Percentiles rank a stretch among this genome's conserved stretches.
Evolutionary conservation across 2,797 vertebrate genomes (phyloP).

Genomic region (Clamator glandarius): DNA sequence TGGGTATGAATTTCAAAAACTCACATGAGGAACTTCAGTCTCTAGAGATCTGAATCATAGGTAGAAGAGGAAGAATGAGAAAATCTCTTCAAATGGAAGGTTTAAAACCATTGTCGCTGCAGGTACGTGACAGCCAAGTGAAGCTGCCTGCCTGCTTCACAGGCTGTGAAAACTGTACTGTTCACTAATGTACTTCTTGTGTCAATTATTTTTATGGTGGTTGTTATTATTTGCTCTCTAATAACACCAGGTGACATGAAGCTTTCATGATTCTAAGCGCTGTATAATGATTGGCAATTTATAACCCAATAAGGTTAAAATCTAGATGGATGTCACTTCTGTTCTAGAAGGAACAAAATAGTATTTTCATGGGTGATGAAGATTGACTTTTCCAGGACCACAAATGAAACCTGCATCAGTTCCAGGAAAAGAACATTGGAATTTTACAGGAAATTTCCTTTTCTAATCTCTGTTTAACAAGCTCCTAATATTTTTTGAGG

Average conservation of each 20-base stretch:
- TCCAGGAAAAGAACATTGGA: neutral
- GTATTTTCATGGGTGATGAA: neutral
- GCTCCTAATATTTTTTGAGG: neutral
- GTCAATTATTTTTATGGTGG: neutral
- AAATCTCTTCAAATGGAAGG: neutral
- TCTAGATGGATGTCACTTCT: neutral
- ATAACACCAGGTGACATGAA: neutral
- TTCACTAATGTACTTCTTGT: neutral
- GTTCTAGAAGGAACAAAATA: fast-evolving
- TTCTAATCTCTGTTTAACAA: neutral
- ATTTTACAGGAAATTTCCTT: neutral
- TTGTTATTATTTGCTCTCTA: neutral
- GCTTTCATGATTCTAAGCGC: neutral
- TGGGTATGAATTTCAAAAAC: neutral
- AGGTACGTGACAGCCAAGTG: no score
- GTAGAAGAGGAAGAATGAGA: neutral
- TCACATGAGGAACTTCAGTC: neutral
- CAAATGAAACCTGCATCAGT: neutral
- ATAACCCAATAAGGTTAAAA: neutral
- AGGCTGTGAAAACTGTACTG: fast-evolving
- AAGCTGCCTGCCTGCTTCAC: neutral
- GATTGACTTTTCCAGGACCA: neutral
- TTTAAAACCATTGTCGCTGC: neutral
- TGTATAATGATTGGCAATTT: neutral
- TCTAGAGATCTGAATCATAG: neutral